Evolutionary conservation across 2,797 vertebrate genomes (phyloP).

Genomic region (Dermochelys coriacea): DNA sequence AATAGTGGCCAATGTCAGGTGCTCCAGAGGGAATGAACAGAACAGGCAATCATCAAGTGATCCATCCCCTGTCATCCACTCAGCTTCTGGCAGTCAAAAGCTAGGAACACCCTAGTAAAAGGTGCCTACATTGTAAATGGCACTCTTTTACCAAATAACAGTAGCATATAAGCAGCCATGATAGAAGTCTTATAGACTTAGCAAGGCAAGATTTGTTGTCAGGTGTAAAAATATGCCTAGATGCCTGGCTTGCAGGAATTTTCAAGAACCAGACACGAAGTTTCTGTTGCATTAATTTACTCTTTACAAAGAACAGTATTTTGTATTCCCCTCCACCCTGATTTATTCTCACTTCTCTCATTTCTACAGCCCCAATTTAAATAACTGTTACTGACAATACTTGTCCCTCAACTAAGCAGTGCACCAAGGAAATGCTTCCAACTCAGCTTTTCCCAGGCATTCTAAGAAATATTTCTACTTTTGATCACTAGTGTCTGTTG

Average conservation of each 20-base stretch:
- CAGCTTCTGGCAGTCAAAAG: background rate
- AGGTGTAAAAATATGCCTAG: background rate
- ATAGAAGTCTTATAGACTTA: background rate
- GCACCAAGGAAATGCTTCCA: background rate
- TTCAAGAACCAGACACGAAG: background rate
- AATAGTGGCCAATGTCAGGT: background rate
- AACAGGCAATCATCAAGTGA: background rate
- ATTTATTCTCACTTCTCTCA: background rate
- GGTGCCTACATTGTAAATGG: background rate
- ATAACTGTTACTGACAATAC: constrained; percentile 15
- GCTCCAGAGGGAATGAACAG: background rate
- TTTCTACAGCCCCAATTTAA: constrained; percentile 2
- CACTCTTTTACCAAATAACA: background rate
- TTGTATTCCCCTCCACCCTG: background rate
- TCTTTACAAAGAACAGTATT: background rate
- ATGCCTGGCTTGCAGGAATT: background rate
- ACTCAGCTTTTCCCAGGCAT: constrained; percentile 18
- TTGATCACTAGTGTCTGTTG: background rate
- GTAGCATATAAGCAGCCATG: background rate
- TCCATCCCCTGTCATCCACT: background rate
- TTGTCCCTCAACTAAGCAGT: background rate
- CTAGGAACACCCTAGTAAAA: background rate
- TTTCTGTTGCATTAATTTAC: background rate
- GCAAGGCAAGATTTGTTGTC: background rate
- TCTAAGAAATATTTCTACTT: constrained; percentile 3